Evolutionary conservation across 1,140 invertebrate genomes (phyloP), one percentile per base, ranked within the genome.

Genomic region (Conopomorpha cramerella): DNA sequence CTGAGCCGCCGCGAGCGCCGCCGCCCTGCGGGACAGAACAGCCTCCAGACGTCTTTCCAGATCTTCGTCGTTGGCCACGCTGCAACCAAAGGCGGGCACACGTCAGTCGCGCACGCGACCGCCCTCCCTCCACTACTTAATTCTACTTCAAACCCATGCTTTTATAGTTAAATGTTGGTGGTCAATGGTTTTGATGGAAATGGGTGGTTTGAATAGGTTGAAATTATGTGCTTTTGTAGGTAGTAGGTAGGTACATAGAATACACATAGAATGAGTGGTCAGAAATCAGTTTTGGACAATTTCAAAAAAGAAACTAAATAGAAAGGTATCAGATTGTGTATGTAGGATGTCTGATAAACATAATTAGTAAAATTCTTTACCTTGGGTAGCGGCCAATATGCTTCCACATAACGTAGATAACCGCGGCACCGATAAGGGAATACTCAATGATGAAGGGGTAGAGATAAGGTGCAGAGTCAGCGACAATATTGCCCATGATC

Each of bases 401-500:
- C 57, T 91, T 91, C 95, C 95, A 98, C 88, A 98, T 97, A 28
- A 98, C 92, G 67, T 96, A 98, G 52, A 98, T 89, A 14, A 99
- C 93, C 32, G 95, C 95, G 14, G 96, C 95, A 12, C 93, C 95
- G 60, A 99, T 97, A 29, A 99, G 77, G 40, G 93, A 95, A 71
- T 98, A 98, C 66, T 98, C 94, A 53, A 98, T 95, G 46, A 97
- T 97, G 66, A 96, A 96, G 1, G 95, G 95, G 76, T 93, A 98
- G 13, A 98, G 80, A 66, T 95, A 97, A 1, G 94, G 93, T 3
- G 92, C 91, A 2, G 92, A 90, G 55, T 95, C 91, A 45, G 91
- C 86, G 0, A 95, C 91, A 41, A 95, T 94, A 10, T 86, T 93
- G 18, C 93, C 93, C 93, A 96, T 95, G 45, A 95, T 93, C 55